Evolutionary conservation across 92 coral and sea anemone genomes (phyloP).

Genomic region (Epizoanthus fatuus): DNA sequence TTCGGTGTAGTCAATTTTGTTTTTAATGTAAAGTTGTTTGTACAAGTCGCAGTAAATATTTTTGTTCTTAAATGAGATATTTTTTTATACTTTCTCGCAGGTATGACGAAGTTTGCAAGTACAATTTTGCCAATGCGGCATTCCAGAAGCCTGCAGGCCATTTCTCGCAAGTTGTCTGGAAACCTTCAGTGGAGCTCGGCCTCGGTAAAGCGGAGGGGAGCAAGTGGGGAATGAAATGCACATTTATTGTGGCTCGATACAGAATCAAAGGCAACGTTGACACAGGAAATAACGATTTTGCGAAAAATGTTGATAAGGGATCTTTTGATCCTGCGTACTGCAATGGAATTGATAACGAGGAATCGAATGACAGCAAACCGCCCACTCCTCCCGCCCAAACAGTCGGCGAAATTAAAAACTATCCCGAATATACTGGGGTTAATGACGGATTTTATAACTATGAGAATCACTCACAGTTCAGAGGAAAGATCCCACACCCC

Average conservation of each 20-base stretch:
- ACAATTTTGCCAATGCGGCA: constrained; percentile 85
- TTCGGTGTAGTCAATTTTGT: not conserved
- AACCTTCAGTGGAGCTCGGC: constrained; percentile 82
- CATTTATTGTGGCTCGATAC: constrained; percentile 95
- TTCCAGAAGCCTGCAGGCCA: constrained; percentile 93
- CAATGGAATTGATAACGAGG: constrained; percentile 66
- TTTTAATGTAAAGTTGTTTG: not conserved
- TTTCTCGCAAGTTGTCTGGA: constrained; percentile 96
- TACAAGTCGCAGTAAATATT: not conserved
- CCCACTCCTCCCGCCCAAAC: not conserved
- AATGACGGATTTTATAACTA: constrained; percentile 21
- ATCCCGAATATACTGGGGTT: constrained; percentile 36
- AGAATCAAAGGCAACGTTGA: constrained; percentile 85
- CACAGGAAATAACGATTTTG: constrained; percentile 55
- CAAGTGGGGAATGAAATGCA: constrained; percentile 92
- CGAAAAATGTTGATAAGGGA: constrained; percentile 80
- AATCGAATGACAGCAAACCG: not conserved
- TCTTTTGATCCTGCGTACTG: constrained; percentile 85
- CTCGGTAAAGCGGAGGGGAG: constrained; percentile 86
- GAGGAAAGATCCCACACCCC: constrained; percentile 38
- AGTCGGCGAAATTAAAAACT: constrained; percentile 27
- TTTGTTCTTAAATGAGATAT: not conserved
- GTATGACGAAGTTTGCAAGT: constrained; percentile 97
- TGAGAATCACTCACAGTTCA: constrained; percentile 20
- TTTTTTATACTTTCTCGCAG: constrained; percentile 39